A percentile compares a stretch with the other conserved stretches of the same genome.
Conservation (phyloP, 2,888 invertebrate species). For the Eupelmus urozonus region DNA sequence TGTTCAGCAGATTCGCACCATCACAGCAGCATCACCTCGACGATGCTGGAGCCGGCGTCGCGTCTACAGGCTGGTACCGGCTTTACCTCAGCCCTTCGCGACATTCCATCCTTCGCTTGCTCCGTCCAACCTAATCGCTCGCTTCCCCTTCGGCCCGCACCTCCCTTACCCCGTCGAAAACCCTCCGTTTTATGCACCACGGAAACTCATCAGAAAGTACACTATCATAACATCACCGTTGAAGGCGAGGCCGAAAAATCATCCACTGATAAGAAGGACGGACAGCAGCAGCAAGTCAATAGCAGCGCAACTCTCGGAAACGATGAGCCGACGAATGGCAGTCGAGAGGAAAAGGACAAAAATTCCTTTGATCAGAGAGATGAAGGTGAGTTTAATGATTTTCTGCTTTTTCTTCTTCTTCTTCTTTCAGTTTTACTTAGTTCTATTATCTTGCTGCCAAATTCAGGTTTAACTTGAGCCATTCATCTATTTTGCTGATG, state of each 20-base stretch:
- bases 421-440: too few relatives aligned
- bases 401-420: too few relatives aligned
- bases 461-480: too few relatives aligned
- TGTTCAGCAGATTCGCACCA: constrained; percentile 19
- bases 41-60: constrained; percentile 35
- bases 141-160: constrained; percentile 71
- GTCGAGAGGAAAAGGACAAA: neutral
- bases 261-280: neutral
- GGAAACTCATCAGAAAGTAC: neutral
- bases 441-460: too few relatives aligned
- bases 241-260: neutral
- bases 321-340: neutral
- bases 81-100: constrained; percentile 60
- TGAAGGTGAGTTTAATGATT: constrained; percentile 11
- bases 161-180: constrained; percentile 64
- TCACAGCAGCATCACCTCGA: constrained; percentile 2
- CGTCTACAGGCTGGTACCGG: constrained; percentile 13
- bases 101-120: constrained; percentile 67
- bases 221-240: neutral
- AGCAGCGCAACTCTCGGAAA: neutral
- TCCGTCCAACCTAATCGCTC: constrained; percentile 72
- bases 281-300: neutral
- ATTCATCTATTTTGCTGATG: too few relatives aligned
- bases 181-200: constrained; percentile 11
- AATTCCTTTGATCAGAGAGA: neutral